These are phyloP conservation scores for Chelonus formosanus DNA, from an alignment of 2,888 invertebrate genomes.

Conservation along the genomic window DNA sequence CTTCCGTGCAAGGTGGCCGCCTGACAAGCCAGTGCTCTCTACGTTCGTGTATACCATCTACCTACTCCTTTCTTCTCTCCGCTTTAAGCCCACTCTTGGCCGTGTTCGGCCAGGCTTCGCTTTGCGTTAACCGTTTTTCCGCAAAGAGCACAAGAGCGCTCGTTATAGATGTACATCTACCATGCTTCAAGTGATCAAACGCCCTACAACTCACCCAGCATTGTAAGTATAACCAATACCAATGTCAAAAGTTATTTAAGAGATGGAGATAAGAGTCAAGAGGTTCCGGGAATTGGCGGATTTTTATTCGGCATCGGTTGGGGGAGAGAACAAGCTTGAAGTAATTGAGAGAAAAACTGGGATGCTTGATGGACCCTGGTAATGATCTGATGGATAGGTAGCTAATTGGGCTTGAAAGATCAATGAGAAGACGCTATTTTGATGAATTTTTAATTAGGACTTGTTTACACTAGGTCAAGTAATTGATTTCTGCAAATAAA, in stretches of 20 bases:
- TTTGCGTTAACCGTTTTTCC: slow-evolving; percentile 27
- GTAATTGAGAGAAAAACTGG: neutral
- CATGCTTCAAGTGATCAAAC: slow-evolving; percentile 19
- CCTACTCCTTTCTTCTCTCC: slow-evolving; percentile 5
- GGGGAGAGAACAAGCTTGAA: neutral
- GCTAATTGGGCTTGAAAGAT: neutral
- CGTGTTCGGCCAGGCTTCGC: slow-evolving; percentile 13
- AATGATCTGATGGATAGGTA: too few relatives aligned
- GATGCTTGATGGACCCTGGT: neutral
- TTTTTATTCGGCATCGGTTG: neutral
- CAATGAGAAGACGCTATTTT: neutral
- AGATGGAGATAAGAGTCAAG: too few relatives aligned
- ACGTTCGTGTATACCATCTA: slow-evolving; percentile 12
- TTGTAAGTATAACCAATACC: slow-evolving; percentile 2
- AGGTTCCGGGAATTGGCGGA: too few relatives aligned
- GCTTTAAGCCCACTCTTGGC: neutral
- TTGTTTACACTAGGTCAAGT: too few relatives aligned
- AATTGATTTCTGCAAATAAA: too few relatives aligned
- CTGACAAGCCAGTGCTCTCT: slow-evolving; percentile 50
- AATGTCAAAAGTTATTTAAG: too few relatives aligned
- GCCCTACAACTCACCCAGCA: slow-evolving; percentile 13
- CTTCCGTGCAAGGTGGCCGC: slow-evolving; percentile 51
- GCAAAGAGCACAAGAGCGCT: slow-evolving; percentile 26
- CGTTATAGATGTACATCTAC: slow-evolving; percentile 30
- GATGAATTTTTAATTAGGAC: too few relatives aligned